phyloP scores from a whole-genome alignment of 2,797 vertebrate species.

The Pteropus rufus region DNA sequence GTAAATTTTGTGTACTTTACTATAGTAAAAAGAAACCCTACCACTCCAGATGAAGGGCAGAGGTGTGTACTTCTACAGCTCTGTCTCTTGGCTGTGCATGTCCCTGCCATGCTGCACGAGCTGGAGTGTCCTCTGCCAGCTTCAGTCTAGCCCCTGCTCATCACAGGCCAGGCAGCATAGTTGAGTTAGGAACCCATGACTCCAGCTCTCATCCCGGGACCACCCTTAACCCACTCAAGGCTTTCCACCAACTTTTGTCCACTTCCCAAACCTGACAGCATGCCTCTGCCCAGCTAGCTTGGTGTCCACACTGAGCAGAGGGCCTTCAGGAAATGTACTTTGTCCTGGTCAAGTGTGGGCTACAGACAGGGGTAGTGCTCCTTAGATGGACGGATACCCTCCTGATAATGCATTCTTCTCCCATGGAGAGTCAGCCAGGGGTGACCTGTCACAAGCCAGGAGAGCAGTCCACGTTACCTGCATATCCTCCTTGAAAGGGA shows the following conservation, averaged over 20 bases:
- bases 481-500: not conserved
- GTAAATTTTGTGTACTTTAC: not conserved
- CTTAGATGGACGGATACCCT: not conserved
- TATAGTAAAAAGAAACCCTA: not conserved
- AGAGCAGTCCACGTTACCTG: not conserved
- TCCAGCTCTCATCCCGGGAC: not conserved
- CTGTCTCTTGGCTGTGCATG: too few species aligned
- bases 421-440: not conserved
- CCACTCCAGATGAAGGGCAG: not conserved
- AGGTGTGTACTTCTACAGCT: not conserved
- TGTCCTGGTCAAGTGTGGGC: not conserved
- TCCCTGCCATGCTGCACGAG: too few species aligned
- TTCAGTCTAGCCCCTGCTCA: not conserved
- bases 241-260: not conserved
- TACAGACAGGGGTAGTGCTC: not conserved
- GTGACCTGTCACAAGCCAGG: not conserved
- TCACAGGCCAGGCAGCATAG: fast-evolving
- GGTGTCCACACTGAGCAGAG: too few species aligned
- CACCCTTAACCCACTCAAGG: not conserved
- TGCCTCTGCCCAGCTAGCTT: not conserved
- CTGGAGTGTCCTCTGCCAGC: not conserved
- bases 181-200: too few species aligned
- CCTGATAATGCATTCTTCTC: not conserved
- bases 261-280: not conserved
- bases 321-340: not conserved